phyloP scores from a whole-genome alignment of 2,113 vertebrate species.

The Chrysochloris asiatica region DNA sequence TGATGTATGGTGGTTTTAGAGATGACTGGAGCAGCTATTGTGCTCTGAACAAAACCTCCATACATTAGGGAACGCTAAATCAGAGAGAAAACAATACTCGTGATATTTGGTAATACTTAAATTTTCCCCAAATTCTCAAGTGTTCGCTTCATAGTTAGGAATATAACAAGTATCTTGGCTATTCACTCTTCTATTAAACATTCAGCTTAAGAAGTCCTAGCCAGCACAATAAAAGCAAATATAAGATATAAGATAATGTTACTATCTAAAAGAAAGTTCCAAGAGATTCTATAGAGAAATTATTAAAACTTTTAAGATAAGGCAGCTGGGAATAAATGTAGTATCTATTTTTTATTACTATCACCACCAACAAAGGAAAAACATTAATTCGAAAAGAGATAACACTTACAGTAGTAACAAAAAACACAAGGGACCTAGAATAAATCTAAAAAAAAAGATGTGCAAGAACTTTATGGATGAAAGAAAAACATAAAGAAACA shows the following conservation, averaged over 20 bases:
- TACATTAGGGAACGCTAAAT: constrained; percentile 42
- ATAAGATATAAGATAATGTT: constrained; percentile 15
- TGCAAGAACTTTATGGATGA: constrained; percentile 16
- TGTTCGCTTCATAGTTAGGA: constrained; percentile 17
- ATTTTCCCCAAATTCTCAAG: constrained; percentile 11
- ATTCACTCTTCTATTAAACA: constrained; percentile 13
- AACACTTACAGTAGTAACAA: not conserved
- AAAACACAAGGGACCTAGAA: not conserved
- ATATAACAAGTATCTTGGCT: constrained; percentile 3
- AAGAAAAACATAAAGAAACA: constrained; percentile 44
- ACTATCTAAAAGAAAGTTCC: constrained; percentile 14
- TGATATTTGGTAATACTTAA: constrained; percentile 46
- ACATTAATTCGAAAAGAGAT: constrained; percentile 24
- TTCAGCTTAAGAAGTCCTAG: constrained; percentile 20
- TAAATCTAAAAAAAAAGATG: constrained; percentile 18
- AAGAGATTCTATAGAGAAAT: constrained; percentile 10
- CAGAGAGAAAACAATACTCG: not conserved
- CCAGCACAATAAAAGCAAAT: constrained; percentile 1
- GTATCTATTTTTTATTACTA: not conserved
- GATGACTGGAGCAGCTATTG: constrained; percentile 15
- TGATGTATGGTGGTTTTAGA: constrained; percentile 18
- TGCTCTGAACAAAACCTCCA: constrained; percentile 53
- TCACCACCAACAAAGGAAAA: constrained; percentile 3
- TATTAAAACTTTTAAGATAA: constrained; percentile 45
- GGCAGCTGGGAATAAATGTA: not conserved